Evolutionary conservation across 2,113 vertebrate species (phyloP).

Genomic region (Amia ocellicauda): DNA sequence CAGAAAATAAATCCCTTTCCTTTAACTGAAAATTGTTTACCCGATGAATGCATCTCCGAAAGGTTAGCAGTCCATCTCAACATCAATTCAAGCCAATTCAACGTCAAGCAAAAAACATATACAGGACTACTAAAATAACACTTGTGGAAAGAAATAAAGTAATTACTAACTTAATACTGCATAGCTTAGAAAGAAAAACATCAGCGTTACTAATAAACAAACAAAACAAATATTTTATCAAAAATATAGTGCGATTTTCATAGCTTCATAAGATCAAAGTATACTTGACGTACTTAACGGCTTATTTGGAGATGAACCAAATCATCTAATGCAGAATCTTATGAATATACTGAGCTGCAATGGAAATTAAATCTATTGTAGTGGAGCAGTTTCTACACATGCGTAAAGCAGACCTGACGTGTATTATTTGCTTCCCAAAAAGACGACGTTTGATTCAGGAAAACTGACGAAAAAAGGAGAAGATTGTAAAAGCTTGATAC

Average conservation of each 20-base stretch:
- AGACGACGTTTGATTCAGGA: background rate
- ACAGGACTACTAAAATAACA: conserved; percentile 16
- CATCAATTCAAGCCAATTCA: conserved; percentile 9
- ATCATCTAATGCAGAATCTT: too few relatives aligned
- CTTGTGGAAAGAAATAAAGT: conserved; percentile 34
- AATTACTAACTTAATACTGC: conserved; percentile 36
- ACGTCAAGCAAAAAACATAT: conserved; percentile 8
- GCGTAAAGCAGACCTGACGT: too few relatives aligned
- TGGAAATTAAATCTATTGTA: too few relatives aligned
- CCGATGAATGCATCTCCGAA: background rate
- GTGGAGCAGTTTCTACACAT: too few relatives aligned
- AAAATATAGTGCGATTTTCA: too few relatives aligned
- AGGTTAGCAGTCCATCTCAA: background rate
- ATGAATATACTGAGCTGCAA: too few relatives aligned
- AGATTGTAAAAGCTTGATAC: background rate
- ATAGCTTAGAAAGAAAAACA: background rate
- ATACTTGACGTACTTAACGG: too few relatives aligned
- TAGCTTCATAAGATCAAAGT: too few relatives aligned
- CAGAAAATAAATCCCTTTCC: conserved; percentile 5
- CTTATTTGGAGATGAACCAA: too few relatives aligned
- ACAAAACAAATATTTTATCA: too few relatives aligned
- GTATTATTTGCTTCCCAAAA: conserved; percentile 32
- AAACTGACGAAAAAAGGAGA: conserved; percentile 14
- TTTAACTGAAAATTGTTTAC: conserved; percentile 6
- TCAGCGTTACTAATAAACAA: too few relatives aligned